These are phyloP conservation scores for Melanogrammus aeglefinus DNA, from an alignment of 2,797 vertebrate species.

Conservation along the genomic window DNA sequence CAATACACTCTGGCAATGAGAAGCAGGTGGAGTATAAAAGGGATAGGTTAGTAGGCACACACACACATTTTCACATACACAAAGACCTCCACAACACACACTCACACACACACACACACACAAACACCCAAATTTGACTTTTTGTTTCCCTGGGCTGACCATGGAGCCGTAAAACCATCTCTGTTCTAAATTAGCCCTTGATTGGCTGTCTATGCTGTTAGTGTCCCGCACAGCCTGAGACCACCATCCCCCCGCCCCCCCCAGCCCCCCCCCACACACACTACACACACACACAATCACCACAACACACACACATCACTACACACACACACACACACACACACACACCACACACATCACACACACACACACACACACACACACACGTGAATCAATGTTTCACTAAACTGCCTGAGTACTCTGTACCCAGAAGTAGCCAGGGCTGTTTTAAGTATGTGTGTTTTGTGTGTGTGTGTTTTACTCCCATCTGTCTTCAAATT, in stretches of 20 bases:
- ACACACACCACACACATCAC: slow-evolving; percentile 32
- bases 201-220: slow-evolving; percentile 74
- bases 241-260: slow-evolving; percentile 67
- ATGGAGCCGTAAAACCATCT: slow-evolving; percentile 71
- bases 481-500: slow-evolving; percentile 4
- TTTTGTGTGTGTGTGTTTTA: slow-evolving; percentile 20
- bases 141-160: slow-evolving; percentile 63
- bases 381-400: slow-evolving; percentile 61
- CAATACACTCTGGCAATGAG: slow-evolving; percentile 67
- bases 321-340: slow-evolving; percentile 40
- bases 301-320: no score
- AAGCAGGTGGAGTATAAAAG: slow-evolving; percentile 69
- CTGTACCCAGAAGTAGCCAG: slow-evolving; percentile 52
- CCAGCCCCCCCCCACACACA: no score
- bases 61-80: no score
- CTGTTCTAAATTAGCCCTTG: slow-evolving; percentile 74
- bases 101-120: slow-evolving; percentile 20
- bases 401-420: slow-evolving; percentile 69
- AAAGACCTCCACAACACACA: slow-evolving; percentile 27
- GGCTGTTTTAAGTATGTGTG: slow-evolving; percentile 60
- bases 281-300: no score
- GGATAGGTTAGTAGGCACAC: slow-evolving; percentile 62
- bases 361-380: slow-evolving; percentile 29
- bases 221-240: slow-evolving; percentile 72
- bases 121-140: slow-evolving; percentile 41